Conservation (phyloP, 2,797 vertebrate species). For the Helicolenus hilgendorfi region DNA sequence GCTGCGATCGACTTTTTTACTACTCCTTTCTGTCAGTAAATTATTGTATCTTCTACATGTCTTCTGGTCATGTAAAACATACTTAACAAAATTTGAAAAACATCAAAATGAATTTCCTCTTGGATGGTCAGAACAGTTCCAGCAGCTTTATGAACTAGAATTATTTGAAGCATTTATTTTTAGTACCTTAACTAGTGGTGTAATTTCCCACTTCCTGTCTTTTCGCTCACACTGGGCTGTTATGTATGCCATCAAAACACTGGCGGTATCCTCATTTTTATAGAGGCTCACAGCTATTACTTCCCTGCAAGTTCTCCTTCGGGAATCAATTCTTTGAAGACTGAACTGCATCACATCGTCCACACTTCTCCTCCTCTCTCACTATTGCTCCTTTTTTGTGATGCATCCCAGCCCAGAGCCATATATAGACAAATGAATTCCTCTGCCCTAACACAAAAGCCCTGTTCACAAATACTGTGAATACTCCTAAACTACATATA, state of each 20-base stretch:
- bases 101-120: neutral
- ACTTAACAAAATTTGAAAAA: neutral
- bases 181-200: neutral
- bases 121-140: neutral
- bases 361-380: neutral
- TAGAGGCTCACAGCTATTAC: conserved; percentile 51
- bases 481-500: neutral
- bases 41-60: neutral
- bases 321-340: conserved; percentile 64
- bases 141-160: neutral
- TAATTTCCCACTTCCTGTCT: conserved; percentile 9
- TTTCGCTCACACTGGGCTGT: neutral
- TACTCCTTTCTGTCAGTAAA: neutral
- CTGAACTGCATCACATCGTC: conserved; percentile 1
- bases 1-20: conserved; percentile 5
- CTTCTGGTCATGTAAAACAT: neutral
- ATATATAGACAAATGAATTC: neutral
- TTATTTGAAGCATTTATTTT: neutral
- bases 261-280: conserved; percentile 37
- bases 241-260: conserved; percentile 56
- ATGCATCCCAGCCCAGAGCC: neutral
- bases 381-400: neutral
- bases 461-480: neutral
- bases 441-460: neutral
- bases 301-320: conserved; percentile 26